Evolutionary conservation across 2,797 vertebrate genomes (phyloP), one percentile per base, ranked within the genome.

Genomic region (Galago senegalensis): DNA sequence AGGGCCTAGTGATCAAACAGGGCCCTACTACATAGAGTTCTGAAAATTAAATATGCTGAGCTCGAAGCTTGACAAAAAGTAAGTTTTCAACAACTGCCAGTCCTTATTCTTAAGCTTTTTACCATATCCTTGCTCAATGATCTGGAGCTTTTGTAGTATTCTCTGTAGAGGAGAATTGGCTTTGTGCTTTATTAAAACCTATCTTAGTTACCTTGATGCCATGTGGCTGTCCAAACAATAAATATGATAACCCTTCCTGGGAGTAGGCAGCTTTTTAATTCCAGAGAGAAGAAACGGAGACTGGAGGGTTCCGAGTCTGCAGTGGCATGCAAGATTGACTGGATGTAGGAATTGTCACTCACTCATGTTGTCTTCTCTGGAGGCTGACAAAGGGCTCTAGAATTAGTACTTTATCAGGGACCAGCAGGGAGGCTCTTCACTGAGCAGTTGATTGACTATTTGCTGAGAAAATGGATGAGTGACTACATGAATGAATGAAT

Each of bases 301-400:
- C n/a, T 21, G 7, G 56, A 23, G n/a, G 72, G 27, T 5, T 72
- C 73, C 7, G 17, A n/a, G 77, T 6, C 3, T 37, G 16, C 43
- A 46, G 29, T 20, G 23, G 31, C 9, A 29, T 0, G 1, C 0
- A 5, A 21, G 20, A 2, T 10, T 9, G 40, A 18, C 20, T 27
- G 5, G 7, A 3, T 13, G 11, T 23, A 56, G 53, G 29, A 72
- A 10, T 23, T 29, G 65, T 65, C 4, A 1, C 0, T 37, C 1
- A 3, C 27, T 56, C 12, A 3, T 5, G 29, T 17, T 37, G 31
- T 67, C n/a, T 85, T 81, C 37, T 7, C 31, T 21, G 23, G 12
- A 70, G 58, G 27, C 21, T n/a, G 46, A 16, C 7, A 2, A 4
- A 13, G 8, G 18, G 61, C 25, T 76, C 34, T 53, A 29, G 2